A percentile compares a stretch with the other conserved stretches of the same genome.
These are phyloP conservation scores for Nestor notabilis DNA, from an alignment of 2,113 vertebrate genomes.

Conservation along the genomic window DNA sequence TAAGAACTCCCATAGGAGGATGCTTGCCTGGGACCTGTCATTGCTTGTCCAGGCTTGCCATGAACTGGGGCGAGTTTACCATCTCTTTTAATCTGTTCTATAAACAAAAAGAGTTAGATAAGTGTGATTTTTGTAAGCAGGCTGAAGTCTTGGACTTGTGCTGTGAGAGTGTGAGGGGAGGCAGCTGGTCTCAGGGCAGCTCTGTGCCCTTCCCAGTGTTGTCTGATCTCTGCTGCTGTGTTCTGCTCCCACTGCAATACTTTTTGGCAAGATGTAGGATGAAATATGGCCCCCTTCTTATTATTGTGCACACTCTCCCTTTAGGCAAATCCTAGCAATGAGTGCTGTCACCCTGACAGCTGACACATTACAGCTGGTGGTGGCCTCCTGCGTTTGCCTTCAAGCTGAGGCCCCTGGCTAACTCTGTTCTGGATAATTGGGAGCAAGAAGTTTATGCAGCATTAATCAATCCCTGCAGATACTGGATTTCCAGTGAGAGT, in stretches of 20 bases:
- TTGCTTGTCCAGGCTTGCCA: neutral
- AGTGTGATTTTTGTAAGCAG: neutral
- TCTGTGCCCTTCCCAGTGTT: rapidly evolving
- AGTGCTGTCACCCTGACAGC: neutral
- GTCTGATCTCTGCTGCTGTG: neutral
- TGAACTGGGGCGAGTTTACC: neutral
- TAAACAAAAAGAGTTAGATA: neutral
- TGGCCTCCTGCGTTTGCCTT: neutral
- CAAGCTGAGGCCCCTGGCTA: neutral
- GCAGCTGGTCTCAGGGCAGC: neutral
- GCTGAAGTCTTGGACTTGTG: neutral
- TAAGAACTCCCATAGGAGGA: neutral
- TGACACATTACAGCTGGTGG: rapidly evolving
- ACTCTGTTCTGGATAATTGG: neutral
- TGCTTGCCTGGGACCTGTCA: neutral
- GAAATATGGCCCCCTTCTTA: neutral
- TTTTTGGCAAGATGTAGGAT: neutral
- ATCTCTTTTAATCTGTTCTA: neutral
- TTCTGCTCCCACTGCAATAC: neutral
- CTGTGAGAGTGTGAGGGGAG: neutral
- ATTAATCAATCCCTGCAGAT: neutral
- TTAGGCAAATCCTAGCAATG: neutral
- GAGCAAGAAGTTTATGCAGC: neutral
- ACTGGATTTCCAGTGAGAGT: neutral
- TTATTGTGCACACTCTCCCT: rapidly evolving